Evolutionary conservation across 2,797 vertebrate genomes (phyloP), one percentile per base, ranked within the genome.

Genomic region (Antrozous pallidus): DNA sequence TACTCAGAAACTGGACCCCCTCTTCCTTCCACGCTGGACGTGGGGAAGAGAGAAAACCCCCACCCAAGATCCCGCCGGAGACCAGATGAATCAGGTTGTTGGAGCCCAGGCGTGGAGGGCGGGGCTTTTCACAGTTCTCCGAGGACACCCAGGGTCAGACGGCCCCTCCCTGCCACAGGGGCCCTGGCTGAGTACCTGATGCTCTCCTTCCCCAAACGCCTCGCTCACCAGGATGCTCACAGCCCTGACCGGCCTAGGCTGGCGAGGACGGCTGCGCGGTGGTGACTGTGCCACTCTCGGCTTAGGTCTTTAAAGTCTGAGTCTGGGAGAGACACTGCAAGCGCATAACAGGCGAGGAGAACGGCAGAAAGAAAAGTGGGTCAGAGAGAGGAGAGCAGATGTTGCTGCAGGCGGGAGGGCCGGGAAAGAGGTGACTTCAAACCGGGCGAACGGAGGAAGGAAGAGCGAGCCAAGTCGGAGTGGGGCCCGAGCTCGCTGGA

Each of bases 371-470:
- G 36, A 63, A 90, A 97, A 97, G 96, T 97, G 96, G 97, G 96
- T 97, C 97, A 95, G 92, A 95, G 94, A 83, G 77, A 71, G 4
- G 31, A 78, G 94, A 97, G 93, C 97, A 97, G 97, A 96, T 97
- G 97, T 95, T 91, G 80, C 63, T 84, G 51, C n/a, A 95, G 91
- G 97, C 93, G 71, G 97, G 97, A 95, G 97, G 97, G 89, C 95
- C 96, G 96, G 96, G 90, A 95, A 77, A 95, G 94, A 65, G 75
- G 95, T 63, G 96, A 67, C 92, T 95, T 97, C 96, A 94, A 92
- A 95, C 96, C 13, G 95, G 73, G 96, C 17, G 90, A 94, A 69
- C 82, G 33, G 92, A 88, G 84, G 8, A n/a, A n/a, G n/a, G n/a
- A 56, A 94, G 94, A 95, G 95, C 88, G 96, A 78, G 95, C 42